Evolutionary conservation across 2,113 vertebrate species (phyloP), one percentile per base, ranked within the genome.

Genomic region (Sorex fumeus): DNA sequence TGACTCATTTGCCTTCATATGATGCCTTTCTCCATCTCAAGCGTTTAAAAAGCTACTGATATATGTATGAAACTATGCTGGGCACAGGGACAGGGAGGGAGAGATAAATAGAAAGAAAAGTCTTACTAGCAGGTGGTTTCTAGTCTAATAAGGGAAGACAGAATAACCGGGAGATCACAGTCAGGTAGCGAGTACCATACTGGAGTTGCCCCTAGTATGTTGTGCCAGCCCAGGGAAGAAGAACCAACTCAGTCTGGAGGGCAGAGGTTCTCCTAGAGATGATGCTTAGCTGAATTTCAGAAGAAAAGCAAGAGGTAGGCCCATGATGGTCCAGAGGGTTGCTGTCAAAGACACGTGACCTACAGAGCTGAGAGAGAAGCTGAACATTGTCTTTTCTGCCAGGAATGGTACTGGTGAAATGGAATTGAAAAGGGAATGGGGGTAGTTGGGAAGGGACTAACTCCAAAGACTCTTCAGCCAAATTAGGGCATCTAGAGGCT

Each of bases 261-360:
- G 10, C 57, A 64, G 62, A 53, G 57, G 60, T 15, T 27, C 8
- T 0, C 23, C 18, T 19, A 19, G 30, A 3, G 23, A 12, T 4
- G 27, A 15, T 9, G 15, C 71, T 23, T 34, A 79, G 5, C 34
- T 21, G 23, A 34, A 43, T 62, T 72, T 67, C 18, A 34, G 30
- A 5, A 32, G 15, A 3, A 72, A 69, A 5, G 0, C 8, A 30
- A 80, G 67, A 28, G 32, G 23, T 6, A 36, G 23, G 15, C 23
- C 43, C 0, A 0, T 10, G n/a, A 50, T 50, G 43, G 70, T 21
- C 53, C 2, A 11, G 32, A 21, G 13, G 18, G 2, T 57, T 28
- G 25, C 53, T 62, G 67, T 40, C 71, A 9, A 9, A 18, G 87
- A 53, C 27, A 25, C 25, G 40, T 7, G 27, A 27, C 8, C 45